These are phyloP conservation scores for Cephus nigrinus DNA, from an alignment of 2,888 invertebrate species.

Conservation along the genomic window DNA sequence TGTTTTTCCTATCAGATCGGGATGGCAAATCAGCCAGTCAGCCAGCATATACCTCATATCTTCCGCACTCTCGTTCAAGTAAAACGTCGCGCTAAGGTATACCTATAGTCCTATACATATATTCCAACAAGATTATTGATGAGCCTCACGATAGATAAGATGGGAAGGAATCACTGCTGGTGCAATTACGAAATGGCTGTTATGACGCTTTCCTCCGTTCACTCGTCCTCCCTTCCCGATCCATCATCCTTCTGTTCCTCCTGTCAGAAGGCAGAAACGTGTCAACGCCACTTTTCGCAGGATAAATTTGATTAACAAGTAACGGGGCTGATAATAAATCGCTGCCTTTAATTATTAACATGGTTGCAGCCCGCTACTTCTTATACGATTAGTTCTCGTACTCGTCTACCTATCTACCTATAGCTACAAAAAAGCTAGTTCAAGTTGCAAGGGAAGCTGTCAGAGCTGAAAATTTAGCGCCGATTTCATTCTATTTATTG, in stretches of 20 bases:
- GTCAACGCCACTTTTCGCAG: slow-evolving; percentile 26
- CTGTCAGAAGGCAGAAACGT: slow-evolving; percentile 17
- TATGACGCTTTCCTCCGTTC: slow-evolving; percentile 44
- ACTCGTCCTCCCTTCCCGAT: slow-evolving; percentile 47
- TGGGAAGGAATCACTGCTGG: slow-evolving; percentile 52
- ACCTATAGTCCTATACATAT: too few relatives aligned
- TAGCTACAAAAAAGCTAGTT: too few relatives aligned
- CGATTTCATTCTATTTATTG: too few relatives aligned
- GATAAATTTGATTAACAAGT: background rate
- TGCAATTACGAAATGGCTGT: slow-evolving; percentile 59
- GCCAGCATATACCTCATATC: too few relatives aligned
- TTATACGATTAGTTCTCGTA: too few relatives aligned
- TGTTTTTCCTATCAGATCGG: background rate
- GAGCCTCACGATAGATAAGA: slow-evolving; percentile 55
- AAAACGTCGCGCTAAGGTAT: background rate
- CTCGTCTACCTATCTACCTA: too few relatives aligned
- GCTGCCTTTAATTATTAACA: too few relatives aligned
- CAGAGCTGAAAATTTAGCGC: too few relatives aligned
- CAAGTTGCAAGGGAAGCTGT: too few relatives aligned
- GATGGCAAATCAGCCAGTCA: too few relatives aligned
- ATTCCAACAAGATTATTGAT: slow-evolving; percentile 56
- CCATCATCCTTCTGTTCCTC: slow-evolving; percentile 48
- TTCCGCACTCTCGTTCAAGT: too few relatives aligned
- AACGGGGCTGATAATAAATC: background rate
- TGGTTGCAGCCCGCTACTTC: too few relatives aligned